Percentiles rank a stretch among this genome's conserved stretches.
Conservation (phyloP, 2,888 invertebrate species). For the Melanostoma mellinum region DNA sequence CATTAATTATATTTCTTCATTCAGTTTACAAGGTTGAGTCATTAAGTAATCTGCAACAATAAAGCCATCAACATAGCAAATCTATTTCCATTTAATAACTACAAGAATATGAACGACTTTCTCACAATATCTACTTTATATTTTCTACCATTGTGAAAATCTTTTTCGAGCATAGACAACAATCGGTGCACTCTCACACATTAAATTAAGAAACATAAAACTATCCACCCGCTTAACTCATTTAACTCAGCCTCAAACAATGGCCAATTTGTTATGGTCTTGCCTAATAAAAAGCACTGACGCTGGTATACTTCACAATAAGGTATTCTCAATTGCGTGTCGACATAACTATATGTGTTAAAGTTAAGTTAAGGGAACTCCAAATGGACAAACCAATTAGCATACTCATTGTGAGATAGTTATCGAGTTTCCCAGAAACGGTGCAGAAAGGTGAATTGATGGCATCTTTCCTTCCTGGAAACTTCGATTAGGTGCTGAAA, state of each 20-base stretch:
- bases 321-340: conserved; percentile 44
- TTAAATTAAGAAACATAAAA: conserved; percentile 36
- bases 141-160: conserved; percentile 23
- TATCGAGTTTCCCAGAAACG: conserved; percentile 41
- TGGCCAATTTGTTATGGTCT: conserved; percentile 55
- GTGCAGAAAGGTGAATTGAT: conserved; percentile 61
- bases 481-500: conserved; percentile 49
- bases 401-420: conserved; percentile 47
- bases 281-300: conserved; percentile 30
- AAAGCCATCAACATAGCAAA: not conserved
- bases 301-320: conserved; percentile 3
- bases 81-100: conserved; percentile 27
- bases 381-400: conserved; percentile 51
- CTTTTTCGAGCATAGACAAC: conserved; percentile 19
- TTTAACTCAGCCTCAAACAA: conserved; percentile 45
- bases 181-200: conserved; percentile 23
- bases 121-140: conserved; percentile 25
- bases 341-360: conserved; percentile 37
- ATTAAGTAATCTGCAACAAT: conserved; percentile 6
- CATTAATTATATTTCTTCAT: conserved; percentile 4
- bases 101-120: conserved; percentile 32
- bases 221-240: conserved; percentile 32
- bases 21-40: conserved; percentile 1
- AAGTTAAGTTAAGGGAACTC: conserved; percentile 35
- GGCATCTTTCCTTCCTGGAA: conserved; percentile 43